Base-by-base conservation (phyloP, 2,888 invertebrate genomes). In the Minunthozetes semirufus region DNA sequence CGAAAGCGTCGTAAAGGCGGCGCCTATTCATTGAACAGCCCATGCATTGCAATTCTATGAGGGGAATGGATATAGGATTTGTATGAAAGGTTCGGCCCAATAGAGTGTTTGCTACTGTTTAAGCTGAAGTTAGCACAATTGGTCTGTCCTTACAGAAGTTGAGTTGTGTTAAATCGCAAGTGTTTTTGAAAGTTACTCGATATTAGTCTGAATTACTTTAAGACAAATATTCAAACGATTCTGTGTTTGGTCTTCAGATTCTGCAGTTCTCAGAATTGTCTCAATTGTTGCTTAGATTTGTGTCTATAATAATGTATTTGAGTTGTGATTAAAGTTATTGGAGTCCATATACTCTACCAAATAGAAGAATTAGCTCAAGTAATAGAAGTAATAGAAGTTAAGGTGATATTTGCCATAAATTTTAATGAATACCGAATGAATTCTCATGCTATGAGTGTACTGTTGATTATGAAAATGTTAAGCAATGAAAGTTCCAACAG, bases 381-480 rank as follows among this genome's bases (percentile, higher is more conserved):
- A n/a, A n/a, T n/a, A n/a, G n/a, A n/a, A n/a, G n/a, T n/a, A n/a
- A n/a, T n/a, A n/a, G n/a, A n/a, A n/a, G n/a, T n/a, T n/a, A n/a
- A n/a, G n/a, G n/a, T n/a, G n/a, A n/a, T n/a, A n/a, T 13, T n/a
- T 48, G 48, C 3, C 17, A 17, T 17, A 48, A 13, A 17, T n/a
- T 13, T 33, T 33, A 56, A 5, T 5, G 6, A 56, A 4, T 9
- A 56, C 56, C 22, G 56, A 56, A 56, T 56, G 56, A 11, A n/a
- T 46, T 38, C 42, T 17, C 29, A 68, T 68, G 46, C 19, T 68
- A 22, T 68, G 19, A 68, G 38, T 46, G 46, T 68, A 11, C n/a
- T 68, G 68, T 68, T 33, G 17, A 42, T 68, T 22, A 68, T 68
- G 68, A 68, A 68, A 42, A 68, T 68, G 68, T 68, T 68, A 19